Evolutionary conservation across 2,797 vertebrate species (phyloP).

Genomic region (Gallinago nigripennis): DNA sequence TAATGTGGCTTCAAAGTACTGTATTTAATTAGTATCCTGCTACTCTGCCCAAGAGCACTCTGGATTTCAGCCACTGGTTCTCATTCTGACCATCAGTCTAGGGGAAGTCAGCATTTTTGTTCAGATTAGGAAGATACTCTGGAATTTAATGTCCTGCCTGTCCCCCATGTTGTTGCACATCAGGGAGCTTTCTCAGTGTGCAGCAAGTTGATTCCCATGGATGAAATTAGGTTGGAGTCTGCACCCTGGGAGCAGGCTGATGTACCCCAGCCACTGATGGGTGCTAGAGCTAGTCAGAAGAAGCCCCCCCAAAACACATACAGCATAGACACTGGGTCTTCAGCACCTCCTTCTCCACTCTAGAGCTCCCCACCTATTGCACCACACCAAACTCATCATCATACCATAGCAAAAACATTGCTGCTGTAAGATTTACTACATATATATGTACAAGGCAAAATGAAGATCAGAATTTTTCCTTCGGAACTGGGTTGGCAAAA

Average conservation of each 20-base stretch:
- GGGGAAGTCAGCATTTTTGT: neutral
- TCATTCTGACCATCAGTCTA: neutral
- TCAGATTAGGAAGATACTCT: neutral
- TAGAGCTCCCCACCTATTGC: neutral
- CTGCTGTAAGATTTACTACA: neutral
- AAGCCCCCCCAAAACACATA: neutral
- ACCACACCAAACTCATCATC: neutral
- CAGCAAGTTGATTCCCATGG: neutral
- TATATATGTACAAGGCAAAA: neutral
- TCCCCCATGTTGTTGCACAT: neutral
- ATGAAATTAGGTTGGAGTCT: neutral
- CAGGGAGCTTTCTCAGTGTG: neutral
- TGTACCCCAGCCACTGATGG: neutral
- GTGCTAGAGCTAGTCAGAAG: neutral
- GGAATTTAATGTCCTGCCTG: neutral
- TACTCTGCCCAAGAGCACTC: neutral
- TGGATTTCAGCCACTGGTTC: neutral
- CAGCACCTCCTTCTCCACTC: neutral
- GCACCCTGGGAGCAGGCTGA: neutral
- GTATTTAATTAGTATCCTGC: neutral
- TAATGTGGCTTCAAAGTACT: neutral
- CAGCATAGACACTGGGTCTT: accelerated
- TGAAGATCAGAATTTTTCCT: neutral
- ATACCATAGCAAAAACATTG: neutral
- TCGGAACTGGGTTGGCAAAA: neutral